Evolutionary conservation across 2,888 invertebrate species (phyloP).

Genomic region (Drosophila birchii): DNA sequence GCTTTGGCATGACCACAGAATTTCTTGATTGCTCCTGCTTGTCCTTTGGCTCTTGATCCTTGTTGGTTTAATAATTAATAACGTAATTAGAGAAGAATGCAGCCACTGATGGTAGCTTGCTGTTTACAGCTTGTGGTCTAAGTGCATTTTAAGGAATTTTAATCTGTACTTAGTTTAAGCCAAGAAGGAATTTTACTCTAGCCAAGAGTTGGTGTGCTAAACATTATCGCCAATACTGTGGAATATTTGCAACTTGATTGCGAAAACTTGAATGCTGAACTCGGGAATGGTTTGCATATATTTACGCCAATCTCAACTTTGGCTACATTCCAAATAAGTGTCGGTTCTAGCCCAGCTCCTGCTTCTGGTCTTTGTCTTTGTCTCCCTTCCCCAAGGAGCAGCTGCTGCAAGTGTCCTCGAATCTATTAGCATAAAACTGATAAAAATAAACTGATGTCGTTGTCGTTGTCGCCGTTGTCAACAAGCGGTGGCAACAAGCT

Average conservation of each 20-base stretch:
- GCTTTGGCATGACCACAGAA: conserved; percentile 14
- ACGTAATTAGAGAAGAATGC: conserved; percentile 20
- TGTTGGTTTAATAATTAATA: conserved; percentile 28
- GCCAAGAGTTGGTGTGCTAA: conserved; percentile 5
- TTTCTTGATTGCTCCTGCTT: conserved; percentile 4
- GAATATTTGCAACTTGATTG: conserved; percentile 12
- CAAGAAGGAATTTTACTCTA: neutral
- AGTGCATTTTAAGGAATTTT: conserved; percentile 4
- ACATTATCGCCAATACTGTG: conserved; percentile 3
- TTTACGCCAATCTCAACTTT: conserved; percentile 34
- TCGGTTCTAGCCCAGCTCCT: conserved; percentile 9
- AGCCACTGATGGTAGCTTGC: neutral
- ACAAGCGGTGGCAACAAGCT: conserved; percentile 53
- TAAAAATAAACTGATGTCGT: conserved; percentile 71
- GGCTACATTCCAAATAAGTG: conserved; percentile 17
- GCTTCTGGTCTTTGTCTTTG: conserved; percentile 1
- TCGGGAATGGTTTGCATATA: conserved; percentile 25
- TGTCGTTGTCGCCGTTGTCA: conserved; percentile 61
- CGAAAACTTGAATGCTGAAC: conserved; percentile 1
- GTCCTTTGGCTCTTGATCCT: conserved; percentile 6
- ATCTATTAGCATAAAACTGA: conserved; percentile 76
- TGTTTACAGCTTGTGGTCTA: conserved; percentile 10
- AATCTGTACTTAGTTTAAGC: neutral
- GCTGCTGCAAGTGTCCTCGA: conserved; percentile 57
- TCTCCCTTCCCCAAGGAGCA: conserved; percentile 35